Percentiles rank a stretch among this genome's conserved stretches.
phyloP scores from a whole-genome alignment of 2,797 vertebrate genomes.

The Coranthus polyacanthus region DNA sequence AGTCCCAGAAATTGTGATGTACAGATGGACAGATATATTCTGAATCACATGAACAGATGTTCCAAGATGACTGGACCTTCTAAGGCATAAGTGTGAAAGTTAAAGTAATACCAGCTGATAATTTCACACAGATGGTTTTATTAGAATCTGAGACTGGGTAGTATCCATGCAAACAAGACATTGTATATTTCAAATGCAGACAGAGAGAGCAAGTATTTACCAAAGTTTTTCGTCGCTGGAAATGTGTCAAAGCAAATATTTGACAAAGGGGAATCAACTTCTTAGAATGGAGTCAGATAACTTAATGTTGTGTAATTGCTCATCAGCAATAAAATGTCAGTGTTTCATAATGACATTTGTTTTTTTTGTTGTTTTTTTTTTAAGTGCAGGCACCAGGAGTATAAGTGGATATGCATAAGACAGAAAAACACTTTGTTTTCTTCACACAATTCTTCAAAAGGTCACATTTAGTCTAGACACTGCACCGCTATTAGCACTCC shows the following conservation, averaged over 20 bases:
- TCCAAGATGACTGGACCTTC: constrained; percentile 14
- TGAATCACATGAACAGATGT: constrained; percentile 4
- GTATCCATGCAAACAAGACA: neutral
- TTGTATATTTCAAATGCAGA: neutral
- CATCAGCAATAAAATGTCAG: constrained; percentile 21
- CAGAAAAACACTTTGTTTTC: constrained; percentile 14
- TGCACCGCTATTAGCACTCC: constrained; percentile 1
- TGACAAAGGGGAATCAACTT: neutral
- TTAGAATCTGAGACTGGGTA: neutral
- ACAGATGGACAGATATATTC: constrained; percentile 19
- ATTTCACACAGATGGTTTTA: constrained; percentile 8
- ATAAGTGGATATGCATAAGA: neutral
- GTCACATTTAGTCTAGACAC: constrained; percentile 3
- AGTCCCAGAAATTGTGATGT: constrained; percentile 5
- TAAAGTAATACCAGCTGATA: neutral
- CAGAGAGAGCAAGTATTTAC: neutral
- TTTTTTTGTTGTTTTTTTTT: neutral
- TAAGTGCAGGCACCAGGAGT: neutral
- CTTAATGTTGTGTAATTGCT: neutral
- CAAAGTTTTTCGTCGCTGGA: neutral
- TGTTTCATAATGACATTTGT: constrained; percentile 10
- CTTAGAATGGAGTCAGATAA: neutral
- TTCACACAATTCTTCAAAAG: constrained; percentile 11
- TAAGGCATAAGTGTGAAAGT: constrained; percentile 10
- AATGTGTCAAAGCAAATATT: constrained; percentile 1